phyloP scores from a whole-genome alignment of 37 sponge, comb jelly and placozoan genomes.

The Geodia barretti region DNA sequence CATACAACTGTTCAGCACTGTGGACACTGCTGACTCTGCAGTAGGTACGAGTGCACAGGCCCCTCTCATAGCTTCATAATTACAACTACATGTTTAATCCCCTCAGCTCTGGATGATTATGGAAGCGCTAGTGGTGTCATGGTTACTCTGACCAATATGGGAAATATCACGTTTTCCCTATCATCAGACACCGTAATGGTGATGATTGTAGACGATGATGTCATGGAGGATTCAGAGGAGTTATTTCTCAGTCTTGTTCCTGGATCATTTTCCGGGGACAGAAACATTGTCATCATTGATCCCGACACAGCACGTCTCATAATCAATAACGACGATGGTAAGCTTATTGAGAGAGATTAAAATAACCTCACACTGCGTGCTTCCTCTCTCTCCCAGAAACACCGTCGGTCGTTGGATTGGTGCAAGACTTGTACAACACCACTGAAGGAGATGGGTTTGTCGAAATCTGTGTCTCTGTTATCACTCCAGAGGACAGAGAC shows the following conservation, averaged over 20 bases:
- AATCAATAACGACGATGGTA: not conserved
- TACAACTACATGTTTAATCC: no score
- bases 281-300: not conserved
- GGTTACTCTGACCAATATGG: no score
- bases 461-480: not conserved
- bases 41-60: no score
- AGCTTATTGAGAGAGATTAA: no score
- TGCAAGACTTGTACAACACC: not conserved
- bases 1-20: no score
- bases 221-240: not conserved
- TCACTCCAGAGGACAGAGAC: not conserved
- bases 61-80: no score
- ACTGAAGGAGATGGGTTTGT: not conserved
- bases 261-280: not conserved
- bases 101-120: no score
- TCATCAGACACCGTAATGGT: no score
- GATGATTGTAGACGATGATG: not conserved
- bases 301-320: not conserved
- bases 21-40: no score
- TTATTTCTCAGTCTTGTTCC: not conserved
- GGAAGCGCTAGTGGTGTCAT: no score
- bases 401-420: not conserved
- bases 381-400: not conserved
- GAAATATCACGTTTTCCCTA: no score
- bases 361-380: no score